Evolutionary conservation across 2,113 vertebrate species (phyloP).

Genomic region (Ochotona princeps): DNA sequence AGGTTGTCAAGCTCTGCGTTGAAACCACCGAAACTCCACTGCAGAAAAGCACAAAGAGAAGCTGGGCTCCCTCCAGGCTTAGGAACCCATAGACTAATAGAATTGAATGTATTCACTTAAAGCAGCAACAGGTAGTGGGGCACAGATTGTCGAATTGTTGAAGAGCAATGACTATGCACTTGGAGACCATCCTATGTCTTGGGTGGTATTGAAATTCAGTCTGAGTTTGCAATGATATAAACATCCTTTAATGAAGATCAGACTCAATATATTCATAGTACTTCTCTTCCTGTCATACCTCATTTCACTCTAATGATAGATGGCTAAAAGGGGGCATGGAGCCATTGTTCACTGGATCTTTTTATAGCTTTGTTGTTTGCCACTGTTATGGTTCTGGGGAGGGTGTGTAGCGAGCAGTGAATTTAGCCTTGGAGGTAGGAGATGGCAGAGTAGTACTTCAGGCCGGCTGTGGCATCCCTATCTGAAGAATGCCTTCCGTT

Average conservation of each 20-base stretch:
- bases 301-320: neutral
- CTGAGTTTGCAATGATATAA: neutral
- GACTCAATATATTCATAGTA: neutral
- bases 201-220: neutral
- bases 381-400: neutral
- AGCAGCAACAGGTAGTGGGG: neutral
- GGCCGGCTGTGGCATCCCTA: neutral
- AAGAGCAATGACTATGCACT: neutral
- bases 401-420: too few relatives aligned
- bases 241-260: neutral
- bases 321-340: neutral
- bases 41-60: neutral
- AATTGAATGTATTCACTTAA: neutral
- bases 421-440: neutral
- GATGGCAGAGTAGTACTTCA: neutral
- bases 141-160: neutral
- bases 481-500: neutral
- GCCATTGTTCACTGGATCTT: neutral
- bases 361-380: neutral
- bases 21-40: too few relatives aligned
- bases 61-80: neutral
- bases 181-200: neutral
- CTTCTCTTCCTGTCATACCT: neutral
- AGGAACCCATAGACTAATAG: neutral
- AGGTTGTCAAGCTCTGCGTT: neutral